Percentiles rank a stretch among this genome's conserved stretches.
Conservation (phyloP, 2,113 vertebrate genomes). For the Acrocephalus kingi region DNA sequence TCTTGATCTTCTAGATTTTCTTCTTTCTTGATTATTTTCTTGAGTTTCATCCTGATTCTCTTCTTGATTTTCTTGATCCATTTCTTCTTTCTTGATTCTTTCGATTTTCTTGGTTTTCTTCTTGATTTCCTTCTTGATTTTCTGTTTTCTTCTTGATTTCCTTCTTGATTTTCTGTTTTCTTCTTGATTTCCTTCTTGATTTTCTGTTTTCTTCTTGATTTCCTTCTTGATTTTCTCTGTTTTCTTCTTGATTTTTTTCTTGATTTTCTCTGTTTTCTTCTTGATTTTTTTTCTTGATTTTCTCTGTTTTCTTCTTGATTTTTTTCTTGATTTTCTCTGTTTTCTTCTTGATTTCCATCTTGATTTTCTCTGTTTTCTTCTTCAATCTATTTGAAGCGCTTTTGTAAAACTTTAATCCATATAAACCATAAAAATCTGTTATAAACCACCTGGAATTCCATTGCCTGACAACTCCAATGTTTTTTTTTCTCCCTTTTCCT, state of each 20-base stretch:
- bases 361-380: not conserved
- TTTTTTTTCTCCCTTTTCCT: not conserved
- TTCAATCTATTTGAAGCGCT: rapidly evolving
- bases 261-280: too few species aligned
- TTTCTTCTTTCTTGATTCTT: too few species aligned
- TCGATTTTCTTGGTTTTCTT: not conserved
- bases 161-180: too few species aligned
- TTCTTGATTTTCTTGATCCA: not conserved
- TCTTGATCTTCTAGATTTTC: too few species aligned
- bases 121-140: not conserved
- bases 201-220: not conserved
- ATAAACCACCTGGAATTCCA: not conserved
- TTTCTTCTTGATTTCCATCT: too few species aligned
- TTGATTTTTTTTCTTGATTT: too few species aligned
- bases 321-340: too few species aligned
- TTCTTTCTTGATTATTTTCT: not conserved
- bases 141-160: not conserved
- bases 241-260: too few species aligned
- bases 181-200: not conserved
- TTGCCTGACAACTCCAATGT: not conserved
- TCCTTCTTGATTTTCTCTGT: not conserved
- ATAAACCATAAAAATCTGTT: too few species aligned
- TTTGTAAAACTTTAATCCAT: rapidly evolving
- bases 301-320: not conserved
- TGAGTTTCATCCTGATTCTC: not conserved